phyloP scores from a whole-genome alignment of 1,140 invertebrate genomes.

The Himalopsyche phryganea region DNA sequence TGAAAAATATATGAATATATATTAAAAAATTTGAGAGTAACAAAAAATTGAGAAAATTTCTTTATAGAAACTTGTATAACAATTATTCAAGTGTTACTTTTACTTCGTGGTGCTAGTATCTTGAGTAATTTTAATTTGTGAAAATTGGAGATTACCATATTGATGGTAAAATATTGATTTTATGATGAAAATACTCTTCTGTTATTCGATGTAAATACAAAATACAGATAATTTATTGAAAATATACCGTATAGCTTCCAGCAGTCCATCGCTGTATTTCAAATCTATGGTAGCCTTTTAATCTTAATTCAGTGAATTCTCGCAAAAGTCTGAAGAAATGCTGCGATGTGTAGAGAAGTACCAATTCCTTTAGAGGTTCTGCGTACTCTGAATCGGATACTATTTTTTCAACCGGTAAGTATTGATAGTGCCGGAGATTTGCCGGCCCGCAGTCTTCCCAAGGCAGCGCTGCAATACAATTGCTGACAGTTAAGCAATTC shows the following conservation, averaged over 20 bases:
- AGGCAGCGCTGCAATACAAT: constrained; percentile 39
- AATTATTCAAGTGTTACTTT: too few species aligned
- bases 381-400: constrained; percentile 43
- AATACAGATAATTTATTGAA: too few species aligned
- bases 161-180: too few species aligned
- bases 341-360: constrained; percentile 51
- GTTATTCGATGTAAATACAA: too few species aligned
- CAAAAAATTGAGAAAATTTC: too few species aligned
- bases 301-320: constrained; percentile 61
- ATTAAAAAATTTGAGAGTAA: too few species aligned
- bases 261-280: constrained; percentile 66
- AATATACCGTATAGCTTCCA: constrained; percentile 60
- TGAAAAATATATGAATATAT: too few species aligned
- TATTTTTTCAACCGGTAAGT: constrained; percentile 48
- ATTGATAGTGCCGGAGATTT: constrained; percentile 60
- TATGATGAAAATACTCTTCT: too few species aligned
- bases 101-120: too few species aligned
- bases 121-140: too few species aligned
- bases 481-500: not conserved
- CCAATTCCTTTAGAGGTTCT: constrained; percentile 37
- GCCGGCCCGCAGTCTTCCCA: constrained; percentile 62
- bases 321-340: constrained; percentile 57
- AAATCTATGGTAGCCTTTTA: constrained; percentile 46
- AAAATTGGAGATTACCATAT: too few species aligned
- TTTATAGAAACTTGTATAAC: too few species aligned